Conservation (phyloP, 2,113 vertebrate genomes). For the Notiomystis cincta region DNA sequence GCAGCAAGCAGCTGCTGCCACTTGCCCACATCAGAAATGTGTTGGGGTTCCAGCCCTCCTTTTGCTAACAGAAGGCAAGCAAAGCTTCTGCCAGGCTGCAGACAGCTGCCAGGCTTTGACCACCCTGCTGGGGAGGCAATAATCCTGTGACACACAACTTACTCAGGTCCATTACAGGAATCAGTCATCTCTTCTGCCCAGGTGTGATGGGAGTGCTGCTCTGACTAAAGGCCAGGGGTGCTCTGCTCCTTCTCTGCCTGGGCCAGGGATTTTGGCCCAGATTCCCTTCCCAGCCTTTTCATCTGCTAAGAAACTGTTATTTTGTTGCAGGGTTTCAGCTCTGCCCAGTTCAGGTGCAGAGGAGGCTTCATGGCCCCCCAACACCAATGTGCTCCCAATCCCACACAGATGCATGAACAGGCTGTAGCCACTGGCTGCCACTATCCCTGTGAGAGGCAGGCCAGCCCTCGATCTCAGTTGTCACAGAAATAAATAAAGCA, state of each 20-base stretch:
- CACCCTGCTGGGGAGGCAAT: not conserved
- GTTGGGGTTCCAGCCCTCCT: not conserved
- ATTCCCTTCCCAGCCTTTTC: not conserved
- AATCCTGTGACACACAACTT: not conserved
- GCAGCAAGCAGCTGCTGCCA: not conserved
- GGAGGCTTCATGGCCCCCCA: rapidly evolving
- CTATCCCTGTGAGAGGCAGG: not conserved
- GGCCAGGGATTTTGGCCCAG: not conserved
- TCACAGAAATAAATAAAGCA: not conserved
- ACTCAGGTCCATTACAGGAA: not conserved
- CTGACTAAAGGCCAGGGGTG: not conserved
- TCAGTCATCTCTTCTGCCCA: not conserved
- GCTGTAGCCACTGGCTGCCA: not conserved
- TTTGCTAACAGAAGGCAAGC: not conserved
- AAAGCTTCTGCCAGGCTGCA: not conserved
- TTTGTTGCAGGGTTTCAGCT: not conserved
- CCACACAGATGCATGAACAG: not conserved
- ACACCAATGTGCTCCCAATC: not conserved
- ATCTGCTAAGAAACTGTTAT: not conserved
- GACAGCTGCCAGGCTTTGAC: not conserved
- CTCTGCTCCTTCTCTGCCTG: not conserved
- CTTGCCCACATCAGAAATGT: not conserved
- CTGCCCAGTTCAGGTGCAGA: not conserved
- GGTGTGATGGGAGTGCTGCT: not conserved
- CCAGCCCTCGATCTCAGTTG: rapidly evolving